These are phyloP conservation scores for Epinephelus fuscoguttatus DNA, from an alignment of 2,113 vertebrate species.

Conservation along the genomic window DNA sequence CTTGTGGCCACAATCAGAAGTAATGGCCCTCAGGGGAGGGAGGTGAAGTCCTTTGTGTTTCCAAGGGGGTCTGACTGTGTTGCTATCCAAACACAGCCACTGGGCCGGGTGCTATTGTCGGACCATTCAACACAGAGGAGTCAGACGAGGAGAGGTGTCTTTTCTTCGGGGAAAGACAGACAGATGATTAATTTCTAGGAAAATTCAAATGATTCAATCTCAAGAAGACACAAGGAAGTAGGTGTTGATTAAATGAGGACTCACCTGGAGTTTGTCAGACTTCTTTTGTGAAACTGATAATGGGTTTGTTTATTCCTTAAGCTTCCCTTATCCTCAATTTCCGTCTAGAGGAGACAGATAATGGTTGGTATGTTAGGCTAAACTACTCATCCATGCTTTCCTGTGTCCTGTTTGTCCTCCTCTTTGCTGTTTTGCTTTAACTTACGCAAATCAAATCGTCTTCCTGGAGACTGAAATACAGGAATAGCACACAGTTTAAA, in stretches of 20 bases:
- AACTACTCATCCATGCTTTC: constrained; percentile 51
- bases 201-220: constrained; percentile 30
- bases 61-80: constrained; percentile 69
- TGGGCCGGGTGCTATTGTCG: constrained; percentile 73
- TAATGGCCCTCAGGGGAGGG: constrained; percentile 81
- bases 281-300: constrained; percentile 32
- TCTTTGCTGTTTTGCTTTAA: constrained; percentile 25
- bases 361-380: constrained; percentile 26
- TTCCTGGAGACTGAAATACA: constrained; percentile 12
- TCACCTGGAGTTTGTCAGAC: constrained; percentile 33
- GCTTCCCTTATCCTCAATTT: constrained; percentile 36
- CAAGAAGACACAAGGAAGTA: constrained; percentile 48
- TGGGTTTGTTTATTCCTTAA: constrained; percentile 53
- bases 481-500: constrained; percentile 14
- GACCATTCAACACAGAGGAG: constrained; percentile 46
- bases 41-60: constrained; percentile 80
- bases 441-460: constrained; percentile 11
- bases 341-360: constrained; percentile 35
- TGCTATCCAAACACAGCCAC: constrained; percentile 78
- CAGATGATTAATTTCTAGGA: constrained; percentile 53
- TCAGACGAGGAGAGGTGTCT: constrained; percentile 74
- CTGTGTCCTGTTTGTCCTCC: constrained; percentile 54
- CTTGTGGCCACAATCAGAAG: constrained; percentile 85
- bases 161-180: constrained; percentile 69
- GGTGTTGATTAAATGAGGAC: constrained; percentile 34